These are phyloP conservation scores for Phyllopteryx taeniolatus DNA, from an alignment of 2,113 vertebrate species.

Conservation along the genomic window DNA sequence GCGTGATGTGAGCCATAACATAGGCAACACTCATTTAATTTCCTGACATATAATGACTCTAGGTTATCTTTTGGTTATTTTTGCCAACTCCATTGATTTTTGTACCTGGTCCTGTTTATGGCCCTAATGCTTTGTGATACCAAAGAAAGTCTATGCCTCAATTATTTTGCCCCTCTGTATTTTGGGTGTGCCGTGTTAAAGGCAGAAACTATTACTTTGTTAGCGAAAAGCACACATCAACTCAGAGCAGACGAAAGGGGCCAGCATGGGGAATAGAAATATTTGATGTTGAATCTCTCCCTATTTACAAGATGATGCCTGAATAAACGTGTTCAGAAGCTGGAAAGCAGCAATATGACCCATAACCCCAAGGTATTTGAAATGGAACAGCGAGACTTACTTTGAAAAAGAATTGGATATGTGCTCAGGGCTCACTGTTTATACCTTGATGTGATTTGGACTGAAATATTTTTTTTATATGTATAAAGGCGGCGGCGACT, in stretches of 20 bases:
- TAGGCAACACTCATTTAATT: conserved; percentile 61
- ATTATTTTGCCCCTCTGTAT: conserved; percentile 65
- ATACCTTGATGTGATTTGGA: conserved; percentile 74
- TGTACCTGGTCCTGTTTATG: conserved; percentile 11
- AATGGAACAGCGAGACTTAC: conserved; percentile 70
- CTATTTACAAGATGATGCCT: conserved; percentile 71
- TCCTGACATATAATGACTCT: conserved; percentile 56
- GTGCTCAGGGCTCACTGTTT: conserved; percentile 68
- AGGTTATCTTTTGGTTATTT: conserved; percentile 59
- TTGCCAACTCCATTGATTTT: conserved; percentile 48
- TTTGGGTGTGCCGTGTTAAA: conserved; percentile 45
- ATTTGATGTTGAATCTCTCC: conserved; percentile 71
- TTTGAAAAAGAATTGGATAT: conserved; percentile 73
- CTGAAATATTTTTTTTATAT: conserved; percentile 52
- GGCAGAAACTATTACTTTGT: conserved; percentile 65
- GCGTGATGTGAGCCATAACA: conserved; percentile 58
- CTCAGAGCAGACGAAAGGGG: conserved; percentile 62
- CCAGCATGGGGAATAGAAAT: conserved; percentile 67
- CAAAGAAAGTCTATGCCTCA: conserved; percentile 37
- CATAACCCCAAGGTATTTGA: conserved; percentile 69
- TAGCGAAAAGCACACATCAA: conserved; percentile 67
- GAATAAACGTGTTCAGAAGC: conserved; percentile 71
- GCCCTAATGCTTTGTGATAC: conserved; percentile 28
- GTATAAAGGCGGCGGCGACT: conserved; percentile 7
- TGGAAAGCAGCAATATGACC: conserved; percentile 68